These are phyloP conservation scores for Allolobophora icterica DNA, from an alignment of 2,888 invertebrate genomes.

Conservation along the genomic window DNA sequence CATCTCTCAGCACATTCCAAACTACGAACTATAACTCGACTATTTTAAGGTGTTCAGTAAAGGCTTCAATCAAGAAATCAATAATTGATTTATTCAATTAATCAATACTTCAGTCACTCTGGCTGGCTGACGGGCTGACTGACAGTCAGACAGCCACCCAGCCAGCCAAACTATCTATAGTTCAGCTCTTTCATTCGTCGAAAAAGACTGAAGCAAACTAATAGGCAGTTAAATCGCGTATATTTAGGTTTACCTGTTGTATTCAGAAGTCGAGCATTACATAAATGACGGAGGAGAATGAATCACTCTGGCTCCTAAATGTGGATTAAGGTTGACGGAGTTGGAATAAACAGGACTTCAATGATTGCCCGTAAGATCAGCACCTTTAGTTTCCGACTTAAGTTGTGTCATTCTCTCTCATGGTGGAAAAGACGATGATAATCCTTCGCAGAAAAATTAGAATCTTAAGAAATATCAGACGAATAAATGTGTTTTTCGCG, in stretches of 20 bases:
- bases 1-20: not conserved
- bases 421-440: not conserved
- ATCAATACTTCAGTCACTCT: not conserved
- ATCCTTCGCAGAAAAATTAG: not conserved
- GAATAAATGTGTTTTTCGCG: not conserved
- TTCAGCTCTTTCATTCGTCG: not conserved
- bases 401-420: not conserved
- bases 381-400: not conserved
- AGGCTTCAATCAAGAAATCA: slow-evolving; percentile 30
- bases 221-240: not conserved
- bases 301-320: not conserved
- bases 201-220: not conserved
- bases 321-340: not conserved
- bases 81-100: not conserved
- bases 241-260: not conserved
- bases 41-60: not conserved
- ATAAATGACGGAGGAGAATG: not conserved
- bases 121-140: too few species aligned
- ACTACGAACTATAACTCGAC: not conserved
- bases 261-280: not conserved
- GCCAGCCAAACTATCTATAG: not conserved
- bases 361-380: not conserved
- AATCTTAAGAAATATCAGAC: not conserved
- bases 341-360: not conserved
- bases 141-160: not conserved